Percentiles rank a stretch among this genome's conserved stretches.
These are phyloP conservation scores for Ficedula albicollis DNA, from an alignment of 2,797 vertebrate genomes.

Conservation along the genomic window DNA sequence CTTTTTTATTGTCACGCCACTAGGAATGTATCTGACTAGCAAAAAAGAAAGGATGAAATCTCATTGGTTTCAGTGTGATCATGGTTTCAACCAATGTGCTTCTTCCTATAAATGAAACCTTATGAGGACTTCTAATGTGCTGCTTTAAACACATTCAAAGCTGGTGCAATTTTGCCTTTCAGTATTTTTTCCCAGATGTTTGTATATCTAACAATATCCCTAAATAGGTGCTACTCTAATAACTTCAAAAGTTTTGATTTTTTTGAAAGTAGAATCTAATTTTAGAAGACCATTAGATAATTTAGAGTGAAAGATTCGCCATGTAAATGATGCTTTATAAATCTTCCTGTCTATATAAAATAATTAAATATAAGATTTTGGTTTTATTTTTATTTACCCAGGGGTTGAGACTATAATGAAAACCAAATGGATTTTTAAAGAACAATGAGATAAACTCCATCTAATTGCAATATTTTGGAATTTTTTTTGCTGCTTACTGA, in stretches of 20 bases:
- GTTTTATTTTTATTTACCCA: neutral
- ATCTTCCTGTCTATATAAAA: neutral
- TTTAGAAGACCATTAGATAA: constrained; percentile 47
- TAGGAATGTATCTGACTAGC: neutral
- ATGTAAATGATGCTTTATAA: neutral
- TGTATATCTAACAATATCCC: neutral
- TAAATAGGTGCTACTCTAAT: neutral
- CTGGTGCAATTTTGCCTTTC: neutral
- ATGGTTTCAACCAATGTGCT: constrained; percentile 21
- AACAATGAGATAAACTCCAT: neutral
- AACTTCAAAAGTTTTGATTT: neutral
- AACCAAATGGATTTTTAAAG: neutral
- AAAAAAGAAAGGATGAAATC: constrained; percentile 1
- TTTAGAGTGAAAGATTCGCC: neutral
- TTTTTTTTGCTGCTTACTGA: neutral
- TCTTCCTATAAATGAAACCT: constrained; percentile 6
- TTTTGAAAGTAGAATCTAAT: constrained; percentile 19
- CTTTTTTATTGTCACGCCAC: neutral
- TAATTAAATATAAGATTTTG: neutral
- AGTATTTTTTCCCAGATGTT: neutral
- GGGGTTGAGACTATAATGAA: neutral
- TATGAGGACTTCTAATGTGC: neutral
- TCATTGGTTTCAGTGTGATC: neutral
- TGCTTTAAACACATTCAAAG: neutral
- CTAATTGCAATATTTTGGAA: neutral